Evolutionary conservation across 2,888 invertebrate species (phyloP).

Genomic region (Tachystola acroxantha): DNA sequence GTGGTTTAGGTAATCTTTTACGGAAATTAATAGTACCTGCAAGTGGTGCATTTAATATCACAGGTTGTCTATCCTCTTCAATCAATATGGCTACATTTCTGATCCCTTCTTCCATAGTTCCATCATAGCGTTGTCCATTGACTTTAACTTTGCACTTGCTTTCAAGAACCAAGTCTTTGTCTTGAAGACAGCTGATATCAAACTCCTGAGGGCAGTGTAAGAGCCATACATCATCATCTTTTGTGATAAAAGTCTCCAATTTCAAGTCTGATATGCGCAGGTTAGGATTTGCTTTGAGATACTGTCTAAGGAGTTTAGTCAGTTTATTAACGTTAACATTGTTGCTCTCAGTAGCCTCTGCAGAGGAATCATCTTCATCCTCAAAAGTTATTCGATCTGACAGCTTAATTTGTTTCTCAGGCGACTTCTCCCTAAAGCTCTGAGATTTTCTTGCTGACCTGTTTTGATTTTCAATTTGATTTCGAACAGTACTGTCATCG

Average conservation of each 20-base stretch:
- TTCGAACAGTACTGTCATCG: not conserved
- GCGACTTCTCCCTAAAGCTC: conserved; percentile 12
- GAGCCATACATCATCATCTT: conserved; percentile 55
- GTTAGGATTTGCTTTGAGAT: conserved; percentile 30
- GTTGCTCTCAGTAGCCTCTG: conserved; percentile 14
- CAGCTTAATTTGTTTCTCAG: conserved; percentile 24
- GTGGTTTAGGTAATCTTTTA: conserved; percentile 52
- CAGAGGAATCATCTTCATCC: conserved; percentile 31
- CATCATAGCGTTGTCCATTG: conserved; percentile 44
- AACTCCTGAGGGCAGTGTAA: conserved; percentile 48
- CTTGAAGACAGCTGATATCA: conserved; percentile 31
- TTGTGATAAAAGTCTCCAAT: conserved; percentile 23
- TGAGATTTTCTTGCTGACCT: not conserved
- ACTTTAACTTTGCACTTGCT: conserved; percentile 52
- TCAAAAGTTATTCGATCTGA: conserved; percentile 52
- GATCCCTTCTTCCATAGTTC: conserved; percentile 26
- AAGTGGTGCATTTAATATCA: conserved; percentile 32
- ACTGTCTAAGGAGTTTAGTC: conserved; percentile 30
- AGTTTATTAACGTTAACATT: conserved; percentile 9
- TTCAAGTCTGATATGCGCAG: conserved; percentile 25
- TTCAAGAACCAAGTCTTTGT: conserved; percentile 32
- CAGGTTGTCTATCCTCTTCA: conserved; percentile 19
- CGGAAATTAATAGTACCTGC: conserved; percentile 38
- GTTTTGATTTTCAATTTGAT: not conserved
- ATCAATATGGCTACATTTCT: conserved; percentile 28